Evolutionary conservation across 2,888 invertebrate species (phyloP), one percentile per base, ranked within the genome.

Genomic region (Eueremaeus valkanovi): DNA sequence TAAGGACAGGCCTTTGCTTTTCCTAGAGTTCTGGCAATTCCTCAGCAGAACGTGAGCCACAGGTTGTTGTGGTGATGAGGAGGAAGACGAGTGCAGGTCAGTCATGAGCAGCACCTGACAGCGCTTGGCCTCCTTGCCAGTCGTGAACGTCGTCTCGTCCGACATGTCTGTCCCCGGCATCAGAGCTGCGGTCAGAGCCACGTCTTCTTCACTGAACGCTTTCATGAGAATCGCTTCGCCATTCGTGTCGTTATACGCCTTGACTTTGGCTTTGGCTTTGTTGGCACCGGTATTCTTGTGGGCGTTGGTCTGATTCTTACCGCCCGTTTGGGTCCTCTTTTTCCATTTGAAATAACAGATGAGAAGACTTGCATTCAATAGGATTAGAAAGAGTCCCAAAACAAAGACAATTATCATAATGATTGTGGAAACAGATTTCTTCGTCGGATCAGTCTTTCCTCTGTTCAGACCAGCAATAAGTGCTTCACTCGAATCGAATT

Each of bases 381-480:
- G 13, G n/a, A 66, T 66, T 66, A 66, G 16, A 36, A 36, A 8
- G 36, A 66, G 36, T 36, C 66, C 66, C 66, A 36, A 18, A 66
- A 66, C 18, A n/a, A 66, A 66, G 31, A 66, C 66, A 66, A 66
- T 66, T 66, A 36, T 66, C n/a, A 66, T 66, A 36, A 66, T 66
- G 6, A 66, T 61, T 61, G 13, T 36, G 1, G 66, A 66, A 40
- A 66, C 16, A n/a, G 66, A 66, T 36, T 66, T 66, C n/a, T 33
- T 36, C 9, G 2, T 66, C 3, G 36, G 11, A 66, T 66, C n/a
- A 21, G 66, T n/a, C 21, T 66, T 66, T 3, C 0, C 3, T 36
- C 8, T 36, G n/a, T 36, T 36, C 3, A 13, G 18, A n/a, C 36
- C 21, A 21, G 36, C 66, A 21, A 66, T 66, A 2, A 66, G 21